Base-by-base conservation (phyloP, 1,140 invertebrate genomes). In the Araneus ventricosus region DNA sequence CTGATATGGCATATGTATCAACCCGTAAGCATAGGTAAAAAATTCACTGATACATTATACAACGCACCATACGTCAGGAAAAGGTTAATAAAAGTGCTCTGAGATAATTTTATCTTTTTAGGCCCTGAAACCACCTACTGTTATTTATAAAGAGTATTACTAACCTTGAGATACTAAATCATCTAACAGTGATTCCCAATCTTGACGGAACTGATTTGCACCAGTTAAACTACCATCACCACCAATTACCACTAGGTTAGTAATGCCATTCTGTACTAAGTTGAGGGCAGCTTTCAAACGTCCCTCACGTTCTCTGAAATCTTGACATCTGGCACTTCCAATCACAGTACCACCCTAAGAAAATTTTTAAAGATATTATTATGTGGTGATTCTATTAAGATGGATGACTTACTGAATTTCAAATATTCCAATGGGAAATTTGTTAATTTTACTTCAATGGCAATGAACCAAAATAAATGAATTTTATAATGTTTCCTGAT, bases 201-300 rank as follows among this genome's bases (percentile, higher is more conserved):
- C 99, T 95, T 98, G 97, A 91, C 98, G 97, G 95, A 99, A 99
- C 17, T 98, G 96, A 96, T 99, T 99, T 6, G 99, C 99, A 94
- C 99, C 99, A 88, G 99, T 99, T 17, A 99, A 96, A 82, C 98
- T 99, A 94, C 99, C 99, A 96, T 99, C 99, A 94, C 99, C 99
- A 92, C 99, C 99, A 96, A 99, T 99, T 0, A 99, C 98, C 79
- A 99, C 99, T 94, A 99, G 96, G 96, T 99, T 99, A 61, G 98
- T 98, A 94, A 99, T 99, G 41, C 98, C 97, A 82, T 96, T 96
- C 34, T 97, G 96, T 0, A 99, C 96, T 67, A 99, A 96, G 96
- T 99, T 99, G 94, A 97, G 97, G 27, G 99, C 99, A 17, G 99
- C 99, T 95, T 97, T 98, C 75, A 98, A 95, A 37, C 99, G 97